Percentiles rank a stretch among this genome's conserved stretches.
Evolutionary conservation across 2,797 vertebrate genomes (phyloP).

Genomic region (Siniperca undulata): DNA sequence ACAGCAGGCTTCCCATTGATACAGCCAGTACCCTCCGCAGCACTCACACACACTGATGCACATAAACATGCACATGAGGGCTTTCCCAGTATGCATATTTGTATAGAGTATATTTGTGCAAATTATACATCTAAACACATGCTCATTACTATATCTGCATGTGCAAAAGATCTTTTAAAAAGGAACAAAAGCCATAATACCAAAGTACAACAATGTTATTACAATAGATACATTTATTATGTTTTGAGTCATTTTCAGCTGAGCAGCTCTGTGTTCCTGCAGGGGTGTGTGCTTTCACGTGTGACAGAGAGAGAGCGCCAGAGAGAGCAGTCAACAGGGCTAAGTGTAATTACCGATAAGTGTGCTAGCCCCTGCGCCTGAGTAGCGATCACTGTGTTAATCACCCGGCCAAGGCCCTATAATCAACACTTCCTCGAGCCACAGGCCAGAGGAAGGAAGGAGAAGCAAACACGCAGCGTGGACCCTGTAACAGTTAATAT

Average conservation of each 20-base stretch:
- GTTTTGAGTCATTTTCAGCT: conserved; percentile 37
- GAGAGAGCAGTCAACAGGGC: conserved; percentile 54
- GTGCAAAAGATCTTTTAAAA: conserved; percentile 7
- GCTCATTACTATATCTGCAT: conserved; percentile 12
- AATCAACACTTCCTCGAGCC: conserved; percentile 66
- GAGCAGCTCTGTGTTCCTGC: conserved; percentile 27
- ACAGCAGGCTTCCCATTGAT: conserved; percentile 50
- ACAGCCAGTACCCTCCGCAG: conserved; percentile 41
- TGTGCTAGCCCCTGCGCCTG: conserved; percentile 54
- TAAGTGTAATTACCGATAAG: conserved; percentile 74
- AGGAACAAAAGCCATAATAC: background rate
- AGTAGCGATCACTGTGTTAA: conserved; percentile 71
- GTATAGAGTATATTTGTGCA: background rate
- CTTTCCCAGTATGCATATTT: background rate
- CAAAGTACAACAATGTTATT: conserved; percentile 19
- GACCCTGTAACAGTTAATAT: conserved; percentile 62
- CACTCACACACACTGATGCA: conserved; percentile 31
- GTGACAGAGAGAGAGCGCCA: conserved; percentile 32
- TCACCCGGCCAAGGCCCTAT: conserved; percentile 59
- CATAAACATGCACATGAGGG: conserved; percentile 9
- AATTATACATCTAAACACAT: conserved; percentile 10
- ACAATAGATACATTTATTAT: conserved; percentile 40
- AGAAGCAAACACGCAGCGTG: conserved; percentile 44
- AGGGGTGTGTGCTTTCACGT: conserved; percentile 41
- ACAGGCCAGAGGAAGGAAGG: conserved; percentile 37